Percentiles rank a stretch among this genome's conserved stretches.
These are phyloP conservation scores for Sclerurus mexicanus DNA, from an alignment of 2,113 vertebrate genomes.

Conservation along the genomic window DNA sequence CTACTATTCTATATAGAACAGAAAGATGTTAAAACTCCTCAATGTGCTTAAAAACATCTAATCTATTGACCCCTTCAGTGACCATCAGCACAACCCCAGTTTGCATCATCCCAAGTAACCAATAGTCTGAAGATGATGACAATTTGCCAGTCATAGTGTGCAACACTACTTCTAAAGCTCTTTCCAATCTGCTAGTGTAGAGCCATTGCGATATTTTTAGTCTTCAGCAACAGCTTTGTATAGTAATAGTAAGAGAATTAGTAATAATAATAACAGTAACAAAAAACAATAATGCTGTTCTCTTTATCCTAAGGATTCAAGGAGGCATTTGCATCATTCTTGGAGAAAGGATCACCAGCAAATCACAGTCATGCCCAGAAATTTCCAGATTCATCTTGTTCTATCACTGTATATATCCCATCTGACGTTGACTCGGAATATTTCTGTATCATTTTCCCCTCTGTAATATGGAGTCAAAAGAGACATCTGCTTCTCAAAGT, in stretches of 20 bases:
- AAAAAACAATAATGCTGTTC: not conserved
- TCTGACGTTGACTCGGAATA: not conserved
- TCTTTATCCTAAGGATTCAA: not conserved
- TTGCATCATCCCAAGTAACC: not conserved
- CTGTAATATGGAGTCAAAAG: not conserved
- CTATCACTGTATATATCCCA: fast-evolving
- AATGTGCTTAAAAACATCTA: not conserved
- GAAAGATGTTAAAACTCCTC: not conserved
- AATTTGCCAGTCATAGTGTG: not conserved
- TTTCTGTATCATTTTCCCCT: not conserved
- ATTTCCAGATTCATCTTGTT: not conserved
- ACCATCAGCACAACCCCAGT: not conserved
- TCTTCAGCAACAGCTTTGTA: not conserved
- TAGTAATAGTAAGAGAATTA: fast-evolving
- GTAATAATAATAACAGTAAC: no score
- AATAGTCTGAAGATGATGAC: not conserved
- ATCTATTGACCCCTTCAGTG: not conserved
- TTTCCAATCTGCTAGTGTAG: not conserved
- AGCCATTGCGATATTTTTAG: not conserved
- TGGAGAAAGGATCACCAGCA: not conserved
- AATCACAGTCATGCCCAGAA: not conserved
- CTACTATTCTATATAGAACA: not conserved
- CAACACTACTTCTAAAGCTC: not conserved
- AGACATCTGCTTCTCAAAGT: not conserved
- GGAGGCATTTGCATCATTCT: not conserved